Evolutionary conservation across 2,797 vertebrate species (phyloP).

Genomic region (Anguilla anguilla): DNA sequence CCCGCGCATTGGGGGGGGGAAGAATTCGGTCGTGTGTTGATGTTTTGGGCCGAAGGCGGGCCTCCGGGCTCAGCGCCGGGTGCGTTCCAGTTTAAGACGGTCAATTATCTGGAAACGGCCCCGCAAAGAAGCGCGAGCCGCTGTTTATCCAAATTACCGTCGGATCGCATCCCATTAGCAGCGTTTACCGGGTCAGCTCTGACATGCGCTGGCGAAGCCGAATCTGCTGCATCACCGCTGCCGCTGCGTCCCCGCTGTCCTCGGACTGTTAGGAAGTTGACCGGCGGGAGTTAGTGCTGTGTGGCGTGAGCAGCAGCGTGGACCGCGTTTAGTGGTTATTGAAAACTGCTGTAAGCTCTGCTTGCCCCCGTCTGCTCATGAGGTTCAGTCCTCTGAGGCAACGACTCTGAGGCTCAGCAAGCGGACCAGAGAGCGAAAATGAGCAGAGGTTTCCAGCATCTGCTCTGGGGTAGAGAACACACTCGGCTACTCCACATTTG

Average conservation of each 20-base stretch:
- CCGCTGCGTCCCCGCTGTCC: not conserved
- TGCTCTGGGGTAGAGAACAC: not conserved
- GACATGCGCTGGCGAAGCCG: conserved; percentile 44
- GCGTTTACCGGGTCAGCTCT: conserved; percentile 56
- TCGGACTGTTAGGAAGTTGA: not conserved
- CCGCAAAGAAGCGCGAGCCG: conserved; percentile 59
- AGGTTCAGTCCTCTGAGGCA: not conserved
- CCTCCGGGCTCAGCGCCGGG: conserved; percentile 42
- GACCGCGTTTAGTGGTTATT: not conserved
- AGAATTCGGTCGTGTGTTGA: conserved; percentile 22
- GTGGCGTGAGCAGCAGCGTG: not conserved
- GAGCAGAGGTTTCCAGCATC: too few species aligned
- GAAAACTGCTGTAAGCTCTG: not conserved
- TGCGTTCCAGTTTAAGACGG: conserved; percentile 40
- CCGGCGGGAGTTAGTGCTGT: not conserved
- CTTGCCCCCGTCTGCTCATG: not conserved
- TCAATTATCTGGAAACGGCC: conserved; percentile 51
- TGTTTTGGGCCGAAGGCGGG: conserved; percentile 46
- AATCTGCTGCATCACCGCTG: not conserved
- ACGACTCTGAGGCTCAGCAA: not conserved
- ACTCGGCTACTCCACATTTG: not conserved
- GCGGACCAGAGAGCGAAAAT: too few species aligned
- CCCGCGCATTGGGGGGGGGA: not conserved
- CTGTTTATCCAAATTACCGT: conserved; percentile 58
- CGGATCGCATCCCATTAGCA: conserved; percentile 57